Percentiles rank a stretch among this genome's conserved stretches.
phyloP scores from a whole-genome alignment of 2,888 invertebrate genomes.

The Coleophora deauratella region DNA sequence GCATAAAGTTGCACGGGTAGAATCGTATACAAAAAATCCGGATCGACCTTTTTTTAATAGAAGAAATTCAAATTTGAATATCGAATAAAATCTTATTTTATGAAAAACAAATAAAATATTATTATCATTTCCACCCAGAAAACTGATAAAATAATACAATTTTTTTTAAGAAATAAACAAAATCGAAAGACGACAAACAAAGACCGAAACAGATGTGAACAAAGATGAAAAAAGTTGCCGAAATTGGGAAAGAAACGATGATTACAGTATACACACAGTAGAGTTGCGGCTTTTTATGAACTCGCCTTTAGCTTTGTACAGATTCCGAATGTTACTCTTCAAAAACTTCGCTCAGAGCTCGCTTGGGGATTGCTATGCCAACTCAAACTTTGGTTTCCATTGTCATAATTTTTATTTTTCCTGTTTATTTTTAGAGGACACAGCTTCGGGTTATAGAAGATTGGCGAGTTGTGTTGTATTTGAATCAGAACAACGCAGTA shows the following conservation, averaged over 20 bases:
- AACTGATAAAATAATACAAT: too few species aligned
- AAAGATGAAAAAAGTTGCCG: slow-evolving; percentile 70
- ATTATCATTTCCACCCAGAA: too few species aligned
- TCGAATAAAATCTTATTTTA: too few species aligned
- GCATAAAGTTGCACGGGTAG: too few species aligned
- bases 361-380: slow-evolving; percentile 33
- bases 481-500: too few species aligned
- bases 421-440: slow-evolving; percentile 1
- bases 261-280: slow-evolving; percentile 65
- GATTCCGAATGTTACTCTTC: slow-evolving; percentile 59
- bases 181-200: slow-evolving; percentile 47
- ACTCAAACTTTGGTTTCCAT: slow-evolving; percentile 50
- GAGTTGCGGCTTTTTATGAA: slow-evolving; percentile 66
- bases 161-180: slow-evolving; percentile 25
- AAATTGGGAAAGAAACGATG: slow-evolving; percentile 61
- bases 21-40: too few species aligned
- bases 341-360: slow-evolving; percentile 34
- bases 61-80: too few species aligned
- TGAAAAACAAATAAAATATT: too few species aligned
- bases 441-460: too few species aligned
- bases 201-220: slow-evolving; percentile 63
- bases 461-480: too few species aligned
- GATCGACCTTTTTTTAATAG: too few species aligned
- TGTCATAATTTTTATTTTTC: slow-evolving; percentile 44
- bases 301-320: slow-evolving; percentile 47